Percentiles rank a stretch among this genome's conserved stretches.
phyloP scores from a whole-genome alignment of 2,888 invertebrate species.

The Rhingia rostrata region DNA sequence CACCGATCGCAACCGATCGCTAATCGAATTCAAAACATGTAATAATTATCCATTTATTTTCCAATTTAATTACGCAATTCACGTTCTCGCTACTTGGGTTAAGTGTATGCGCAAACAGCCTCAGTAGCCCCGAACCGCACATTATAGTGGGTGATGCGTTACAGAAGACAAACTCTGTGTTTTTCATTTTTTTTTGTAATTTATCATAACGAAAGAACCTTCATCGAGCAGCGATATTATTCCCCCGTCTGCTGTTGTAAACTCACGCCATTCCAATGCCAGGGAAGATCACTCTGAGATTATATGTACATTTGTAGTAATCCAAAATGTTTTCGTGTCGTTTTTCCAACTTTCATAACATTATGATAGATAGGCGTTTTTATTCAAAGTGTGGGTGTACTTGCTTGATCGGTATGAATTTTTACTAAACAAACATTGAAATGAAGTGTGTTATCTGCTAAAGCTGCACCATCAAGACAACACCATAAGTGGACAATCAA shows the following conservation, averaged over 20 bases:
- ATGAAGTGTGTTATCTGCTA: conserved; percentile 47
- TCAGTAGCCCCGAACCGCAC: background rate
- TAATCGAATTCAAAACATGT: conserved; percentile 63
- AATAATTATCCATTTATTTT: conserved; percentile 65
- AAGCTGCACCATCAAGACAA: conserved; percentile 32
- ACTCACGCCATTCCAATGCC: conserved; percentile 16
- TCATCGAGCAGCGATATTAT: conserved; percentile 41
- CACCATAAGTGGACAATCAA: conserved; percentile 47
- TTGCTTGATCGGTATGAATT: conserved; percentile 12
- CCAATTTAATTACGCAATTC: conserved; percentile 66
- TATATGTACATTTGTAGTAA: conserved; percentile 2
- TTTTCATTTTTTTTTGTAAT: conserved; percentile 19
- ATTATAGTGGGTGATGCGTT: conserved; percentile 21
- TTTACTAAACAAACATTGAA: conserved; percentile 21
- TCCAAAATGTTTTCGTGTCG: background rate
- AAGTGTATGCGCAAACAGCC: conserved; percentile 39
- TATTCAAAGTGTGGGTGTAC: conserved; percentile 39
- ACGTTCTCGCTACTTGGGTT: conserved; percentile 40
- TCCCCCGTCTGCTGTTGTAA: background rate
- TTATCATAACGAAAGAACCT: conserved; percentile 47
- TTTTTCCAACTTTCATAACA: no score
- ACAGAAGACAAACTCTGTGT: conserved; percentile 3
- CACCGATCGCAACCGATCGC: conserved; percentile 33
- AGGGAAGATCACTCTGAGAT: background rate
- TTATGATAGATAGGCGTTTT: background rate